Evolutionary conservation across 2,797 vertebrate species (phyloP).

Genomic region (Botia kubotai): DNA sequence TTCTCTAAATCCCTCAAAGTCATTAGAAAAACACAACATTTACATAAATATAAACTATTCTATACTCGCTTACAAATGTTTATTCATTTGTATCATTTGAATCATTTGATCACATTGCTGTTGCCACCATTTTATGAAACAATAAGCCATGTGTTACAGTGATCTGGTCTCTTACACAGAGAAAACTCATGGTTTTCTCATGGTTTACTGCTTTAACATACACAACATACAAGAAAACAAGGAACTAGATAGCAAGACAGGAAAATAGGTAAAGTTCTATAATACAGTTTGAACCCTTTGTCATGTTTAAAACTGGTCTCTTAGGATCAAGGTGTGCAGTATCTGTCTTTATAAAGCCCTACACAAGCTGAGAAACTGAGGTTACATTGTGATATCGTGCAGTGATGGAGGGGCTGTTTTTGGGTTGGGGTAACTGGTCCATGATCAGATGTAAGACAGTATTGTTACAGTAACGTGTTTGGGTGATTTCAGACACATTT

Average conservation of each 20-base stretch:
- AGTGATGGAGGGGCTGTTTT: neutral
- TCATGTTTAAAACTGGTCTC: neutral
- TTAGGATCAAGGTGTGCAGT: neutral
- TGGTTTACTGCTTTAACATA: neutral
- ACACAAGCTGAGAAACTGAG: neutral
- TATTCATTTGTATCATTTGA: no score
- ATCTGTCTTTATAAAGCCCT: neutral
- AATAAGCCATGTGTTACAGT: neutral
- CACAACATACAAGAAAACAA: neutral
- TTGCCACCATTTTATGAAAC: neutral
- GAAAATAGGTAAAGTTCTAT: no score
- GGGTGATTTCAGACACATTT: neutral
- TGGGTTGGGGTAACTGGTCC: neutral
- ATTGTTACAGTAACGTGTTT: no score
- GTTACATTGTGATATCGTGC: neutral
- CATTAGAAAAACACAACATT: neutral
- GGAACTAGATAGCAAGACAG: no score
- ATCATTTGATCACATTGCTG: neutral
- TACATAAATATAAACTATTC: no score
- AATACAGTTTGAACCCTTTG: neutral
- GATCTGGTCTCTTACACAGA: neutral
- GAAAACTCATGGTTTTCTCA: neutral
- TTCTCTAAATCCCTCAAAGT: conserved; percentile 13
- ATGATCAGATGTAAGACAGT: neutral
- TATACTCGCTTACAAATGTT: neutral